These are phyloP conservation scores for Mactromeris polynyma DNA, from an alignment of 2,888 invertebrate genomes.

Conservation along the genomic window DNA sequence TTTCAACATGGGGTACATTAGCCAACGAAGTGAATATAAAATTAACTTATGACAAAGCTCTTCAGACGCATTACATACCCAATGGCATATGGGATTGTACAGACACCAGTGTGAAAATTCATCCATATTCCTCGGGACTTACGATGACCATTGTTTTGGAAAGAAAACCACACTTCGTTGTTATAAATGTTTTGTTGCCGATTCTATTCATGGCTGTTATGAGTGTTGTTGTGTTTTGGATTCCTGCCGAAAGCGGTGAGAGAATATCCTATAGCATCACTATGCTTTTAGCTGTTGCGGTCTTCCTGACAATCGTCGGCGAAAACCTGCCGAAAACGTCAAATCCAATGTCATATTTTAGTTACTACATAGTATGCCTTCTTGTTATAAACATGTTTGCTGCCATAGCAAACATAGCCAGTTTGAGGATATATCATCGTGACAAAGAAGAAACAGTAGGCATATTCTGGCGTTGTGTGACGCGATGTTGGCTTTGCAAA, in stretches of 20 bases:
- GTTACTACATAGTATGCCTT: not conserved
- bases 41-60: not conserved
- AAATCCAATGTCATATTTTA: slow-evolving; percentile 10
- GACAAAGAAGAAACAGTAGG: not conserved
- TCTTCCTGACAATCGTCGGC: slow-evolving; percentile 7
- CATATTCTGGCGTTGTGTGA: not conserved
- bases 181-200: slow-evolving; percentile 68
- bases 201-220: slow-evolving; percentile 66
- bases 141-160: no score
- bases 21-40: slow-evolving; percentile 25
- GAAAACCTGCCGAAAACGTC: slow-evolving; percentile 23
- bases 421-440: not conserved
- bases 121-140: no score
- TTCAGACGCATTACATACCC: not conserved
- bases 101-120: not conserved
- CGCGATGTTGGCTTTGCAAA: not conserved
- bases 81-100: not conserved
- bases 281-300: not conserved
- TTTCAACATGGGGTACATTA: slow-evolving; percentile 31
- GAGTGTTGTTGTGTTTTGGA: slow-evolving; percentile 63
- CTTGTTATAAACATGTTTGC: not conserved
- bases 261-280: slow-evolving; percentile 23
- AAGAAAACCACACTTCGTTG: slow-evolving; percentile 59
- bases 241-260: slow-evolving; percentile 68
- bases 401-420: not conserved